These are phyloP conservation scores for Rhopilema esculentum DNA, from an alignment of 30 jellyfish, hydroid and myxozoan species.

Conservation along the genomic window DNA sequence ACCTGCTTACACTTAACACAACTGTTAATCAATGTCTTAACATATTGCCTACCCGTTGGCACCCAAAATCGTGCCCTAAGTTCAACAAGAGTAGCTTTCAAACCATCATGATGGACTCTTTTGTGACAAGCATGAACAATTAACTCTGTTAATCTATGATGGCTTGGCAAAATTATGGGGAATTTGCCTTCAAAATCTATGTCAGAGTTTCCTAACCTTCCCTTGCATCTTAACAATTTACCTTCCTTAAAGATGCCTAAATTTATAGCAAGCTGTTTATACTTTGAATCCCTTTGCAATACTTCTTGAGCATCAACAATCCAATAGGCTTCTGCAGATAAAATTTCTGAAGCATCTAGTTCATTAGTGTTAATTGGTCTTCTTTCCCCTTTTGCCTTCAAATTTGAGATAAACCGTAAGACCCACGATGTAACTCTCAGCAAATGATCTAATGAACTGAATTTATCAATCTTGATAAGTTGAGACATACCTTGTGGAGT, in stretches of 20 bases:
- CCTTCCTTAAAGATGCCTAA: background rate
- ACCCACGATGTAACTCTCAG: background rate
- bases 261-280: background rate
- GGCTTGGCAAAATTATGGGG: background rate
- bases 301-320: slow-evolving; percentile 3
- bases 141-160: background rate
- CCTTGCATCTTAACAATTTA: background rate
- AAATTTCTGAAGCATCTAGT: background rate
- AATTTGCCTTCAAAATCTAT: background rate
- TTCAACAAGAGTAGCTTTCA: background rate
- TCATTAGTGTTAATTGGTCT: background rate
- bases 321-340: slow-evolving; percentile 1
- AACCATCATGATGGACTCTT: slow-evolving; percentile 21
- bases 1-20: background rate
- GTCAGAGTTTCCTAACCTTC: slow-evolving; percentile 7
- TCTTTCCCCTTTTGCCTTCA: background rate
- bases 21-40: background rate
- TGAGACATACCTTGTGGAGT: background rate
- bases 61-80: slow-evolving; percentile 11
- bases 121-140: slow-evolving; percentile 8
- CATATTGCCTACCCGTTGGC: slow-evolving; percentile 27
- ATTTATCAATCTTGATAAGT: background rate
- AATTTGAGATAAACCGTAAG: background rate
- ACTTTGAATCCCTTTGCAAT: background rate
- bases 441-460: background rate